Percentiles rank a stretch among this genome's conserved stretches.
These are phyloP conservation scores for Bombus haemorrhoidalis DNA, from an alignment of 1,140 invertebrate genomes.

Conservation along the genomic window DNA sequence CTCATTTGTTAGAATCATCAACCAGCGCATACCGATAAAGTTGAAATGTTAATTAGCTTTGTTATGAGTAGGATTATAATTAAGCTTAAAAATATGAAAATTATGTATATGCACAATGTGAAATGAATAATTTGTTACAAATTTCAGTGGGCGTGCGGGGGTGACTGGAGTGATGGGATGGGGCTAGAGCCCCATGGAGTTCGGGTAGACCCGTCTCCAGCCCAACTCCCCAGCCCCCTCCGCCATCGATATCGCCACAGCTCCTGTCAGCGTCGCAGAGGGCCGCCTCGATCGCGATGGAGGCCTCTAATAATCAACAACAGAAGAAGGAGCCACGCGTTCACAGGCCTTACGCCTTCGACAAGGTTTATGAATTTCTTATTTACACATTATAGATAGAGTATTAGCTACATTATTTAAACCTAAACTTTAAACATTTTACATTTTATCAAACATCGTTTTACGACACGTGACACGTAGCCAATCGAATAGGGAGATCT, in stretches of 20 bases:
- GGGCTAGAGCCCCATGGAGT: slow-evolving; percentile 83
- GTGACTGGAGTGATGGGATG: slow-evolving; percentile 83
- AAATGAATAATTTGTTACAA: slow-evolving; percentile 7
- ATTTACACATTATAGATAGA: too few relatives aligned
- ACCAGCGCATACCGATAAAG: neutral
- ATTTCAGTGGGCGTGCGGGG: slow-evolving; percentile 80
- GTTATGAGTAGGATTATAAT: neutral
- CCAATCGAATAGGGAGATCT: too few relatives aligned
- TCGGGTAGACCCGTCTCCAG: slow-evolving; percentile 83
- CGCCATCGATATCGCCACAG: slow-evolving; percentile 80
- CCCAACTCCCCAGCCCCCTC: slow-evolving; percentile 82
- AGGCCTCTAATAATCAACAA: slow-evolving; percentile 80
- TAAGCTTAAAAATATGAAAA: too few relatives aligned
- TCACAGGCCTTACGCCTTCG: slow-evolving; percentile 82
- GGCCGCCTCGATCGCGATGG: slow-evolving; percentile 81
- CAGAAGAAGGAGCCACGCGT: slow-evolving; percentile 80
- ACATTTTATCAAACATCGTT: neutral
- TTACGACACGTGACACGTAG: neutral
- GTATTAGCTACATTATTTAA: too few relatives aligned
- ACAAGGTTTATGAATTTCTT: slow-evolving; percentile 73
- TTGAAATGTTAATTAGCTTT: neutral
- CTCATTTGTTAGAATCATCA: neutral
- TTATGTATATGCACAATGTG: neutral
- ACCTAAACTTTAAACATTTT: too few relatives aligned
- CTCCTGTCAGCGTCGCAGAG: slow-evolving; percentile 80